phyloP scores from a whole-genome alignment of 2,888 invertebrate genomes.

The Himalopsyche anomala region DNA sequence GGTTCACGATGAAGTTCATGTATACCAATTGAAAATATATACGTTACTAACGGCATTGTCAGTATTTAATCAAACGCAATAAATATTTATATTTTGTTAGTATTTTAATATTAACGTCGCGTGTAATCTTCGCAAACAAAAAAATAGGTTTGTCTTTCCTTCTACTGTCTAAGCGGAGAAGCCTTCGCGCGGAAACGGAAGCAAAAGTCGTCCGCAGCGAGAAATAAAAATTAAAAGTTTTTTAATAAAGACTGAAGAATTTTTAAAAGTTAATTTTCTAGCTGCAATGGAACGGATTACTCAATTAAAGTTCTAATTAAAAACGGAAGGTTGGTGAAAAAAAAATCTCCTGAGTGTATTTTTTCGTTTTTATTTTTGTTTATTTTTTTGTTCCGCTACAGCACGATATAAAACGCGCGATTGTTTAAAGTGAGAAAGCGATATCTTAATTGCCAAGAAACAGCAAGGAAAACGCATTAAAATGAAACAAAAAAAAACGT shows the following conservation, averaged over 20 bases:
- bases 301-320: slow-evolving; percentile 45
- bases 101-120: too few species aligned
- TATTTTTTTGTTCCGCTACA: background rate
- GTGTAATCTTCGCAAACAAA: background rate
- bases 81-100: too few species aligned
- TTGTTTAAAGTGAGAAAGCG: too few species aligned
- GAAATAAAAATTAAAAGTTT: slow-evolving; percentile 39
- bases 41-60: too few species aligned
- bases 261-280: slow-evolving; percentile 37
- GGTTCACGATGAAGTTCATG: too few species aligned
- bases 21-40: too few species aligned
- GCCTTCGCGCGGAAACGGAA: slow-evolving; percentile 4
- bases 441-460: too few species aligned
- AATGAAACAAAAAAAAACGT: too few species aligned
- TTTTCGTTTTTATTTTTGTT: background rate
- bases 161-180: background rate
- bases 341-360: background rate
- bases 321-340: slow-evolving; percentile 22
- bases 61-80: too few species aligned
- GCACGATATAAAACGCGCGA: background rate
- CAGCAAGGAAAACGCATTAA: too few species aligned
- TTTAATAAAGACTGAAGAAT: slow-evolving; percentile 46
- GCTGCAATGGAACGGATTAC: slow-evolving; percentile 43
- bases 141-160: slow-evolving; percentile 4
- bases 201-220: slow-evolving; percentile 21